These are phyloP conservation scores for Corythornis vintsioides DNA, from an alignment of 2,113 vertebrate species.

Conservation along the genomic window DNA sequence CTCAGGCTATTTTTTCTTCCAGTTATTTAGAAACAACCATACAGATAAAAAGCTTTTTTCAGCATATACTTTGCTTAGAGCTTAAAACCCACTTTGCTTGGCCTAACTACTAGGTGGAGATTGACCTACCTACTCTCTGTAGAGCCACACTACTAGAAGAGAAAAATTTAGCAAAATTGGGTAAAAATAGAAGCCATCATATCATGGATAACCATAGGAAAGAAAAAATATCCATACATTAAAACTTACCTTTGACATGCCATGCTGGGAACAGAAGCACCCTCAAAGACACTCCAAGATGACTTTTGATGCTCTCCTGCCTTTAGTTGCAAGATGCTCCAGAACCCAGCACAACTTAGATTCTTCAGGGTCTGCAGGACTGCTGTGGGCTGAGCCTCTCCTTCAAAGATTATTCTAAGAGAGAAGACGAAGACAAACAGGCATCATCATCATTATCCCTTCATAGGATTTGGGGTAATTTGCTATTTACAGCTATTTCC, in stretches of 20 bases:
- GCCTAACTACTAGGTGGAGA: not conserved
- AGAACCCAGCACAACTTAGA: not conserved
- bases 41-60: not conserved
- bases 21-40: not conserved
- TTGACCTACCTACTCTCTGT: not conserved
- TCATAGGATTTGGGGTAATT: not conserved
- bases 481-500: not conserved
- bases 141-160: not conserved
- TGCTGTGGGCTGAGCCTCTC: not conserved
- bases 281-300: accelerated
- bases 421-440: not conserved
- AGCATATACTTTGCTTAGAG: not conserved
- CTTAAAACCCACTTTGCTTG: not conserved
- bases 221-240: not conserved
- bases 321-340: not conserved
- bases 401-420: not conserved
- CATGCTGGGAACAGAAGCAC: accelerated
- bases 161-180: not conserved
- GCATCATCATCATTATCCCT: not conserved
- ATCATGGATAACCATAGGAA: not conserved
- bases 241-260: not conserved
- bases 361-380: not conserved
- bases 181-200: not conserved
- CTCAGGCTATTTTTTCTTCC: not conserved
- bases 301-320: not conserved